Base-by-base conservation (phyloP, 2,113 vertebrate species). In the Phaethon lepturus region DNA sequence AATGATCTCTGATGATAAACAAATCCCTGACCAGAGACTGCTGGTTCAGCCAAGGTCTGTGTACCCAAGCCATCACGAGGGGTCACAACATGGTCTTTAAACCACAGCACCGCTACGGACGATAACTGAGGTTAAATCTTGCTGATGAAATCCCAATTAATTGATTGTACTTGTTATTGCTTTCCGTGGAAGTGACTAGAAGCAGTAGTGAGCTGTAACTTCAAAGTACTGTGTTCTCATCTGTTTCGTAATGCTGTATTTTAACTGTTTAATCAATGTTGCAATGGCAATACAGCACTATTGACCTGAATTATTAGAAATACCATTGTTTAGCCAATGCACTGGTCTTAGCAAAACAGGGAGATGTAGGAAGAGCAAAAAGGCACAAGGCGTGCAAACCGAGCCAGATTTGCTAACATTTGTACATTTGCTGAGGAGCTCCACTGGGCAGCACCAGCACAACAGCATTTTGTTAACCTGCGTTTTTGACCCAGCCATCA, bases 101-200 rank as follows among this genome's bases (percentile, higher is more conserved):
- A 90, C 42, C 60, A 66, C 42, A 56, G 74, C 4, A 1, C 56
- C 71, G 26, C 78, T 79, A 20, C 58, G 66, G 53, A 63, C 0
- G 2, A 13, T 72, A 69, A 38, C 73, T 80, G 82, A 68, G 44
- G 92, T 93, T 92, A 93, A 92, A 63, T 47, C 64, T 49, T 86
- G 42, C 40, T 93, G 91, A 95, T 96, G 63, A 95, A 96, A 93
- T 92, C 75, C 60, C 84, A 88, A 20, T 88, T 90, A 80, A 95
- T 89, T 83, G 91, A 89, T 87, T 83, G 35, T 31, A 72, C 55
- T 78, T 95, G 84, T 89, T 81, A 77, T 59, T 74, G 60, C 62
- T 86, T 22, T 88, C 67, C 83, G 35, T 85, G 67, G 72, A 93
- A 90, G 78, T 24, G 66, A 68, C 59, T 80, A 73, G 56, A 55